Evolutionary conservation across 2,797 vertebrate genomes (phyloP).

Genomic region (Propithecus deckenii): DNA sequence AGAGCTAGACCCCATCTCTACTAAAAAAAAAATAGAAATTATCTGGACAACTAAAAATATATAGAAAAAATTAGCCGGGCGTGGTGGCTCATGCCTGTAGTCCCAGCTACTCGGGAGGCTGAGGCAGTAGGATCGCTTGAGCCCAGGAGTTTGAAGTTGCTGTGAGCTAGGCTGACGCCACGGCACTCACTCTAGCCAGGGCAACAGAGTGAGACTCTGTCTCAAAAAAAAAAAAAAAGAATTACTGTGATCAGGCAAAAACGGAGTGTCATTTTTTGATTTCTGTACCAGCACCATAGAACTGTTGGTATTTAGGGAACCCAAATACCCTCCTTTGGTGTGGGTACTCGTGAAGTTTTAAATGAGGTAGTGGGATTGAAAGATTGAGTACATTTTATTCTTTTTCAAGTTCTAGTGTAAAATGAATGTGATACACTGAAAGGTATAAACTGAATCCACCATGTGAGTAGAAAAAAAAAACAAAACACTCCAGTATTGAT

Average conservation of each 20-base stretch:
- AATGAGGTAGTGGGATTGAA: not conserved
- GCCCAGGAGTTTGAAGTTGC: too few species aligned
- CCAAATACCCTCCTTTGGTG: not conserved
- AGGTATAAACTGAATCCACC: not conserved
- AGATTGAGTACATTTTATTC: not conserved
- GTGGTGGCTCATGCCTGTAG: too few species aligned
- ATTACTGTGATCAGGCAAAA: conserved; percentile 6
- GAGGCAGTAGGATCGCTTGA: too few species aligned
- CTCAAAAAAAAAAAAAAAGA: not conserved
- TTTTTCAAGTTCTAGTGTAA: conserved; percentile 37
- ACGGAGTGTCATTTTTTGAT: not conserved
- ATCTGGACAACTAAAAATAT: too few species aligned
- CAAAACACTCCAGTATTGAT: not conserved
- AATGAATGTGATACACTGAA: not conserved
- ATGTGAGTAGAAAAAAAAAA: not conserved
- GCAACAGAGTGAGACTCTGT: too few species aligned
- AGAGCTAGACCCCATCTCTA: too few species aligned
- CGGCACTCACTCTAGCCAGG: too few species aligned
- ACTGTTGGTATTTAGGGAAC: not conserved
- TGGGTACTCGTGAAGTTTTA: not conserved
- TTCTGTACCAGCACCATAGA: not conserved
- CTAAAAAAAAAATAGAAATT: too few species aligned
- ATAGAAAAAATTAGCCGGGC: too few species aligned
- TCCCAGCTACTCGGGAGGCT: too few species aligned
- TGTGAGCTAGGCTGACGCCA: too few species aligned